Conservation (phyloP, 30 jellyfish, hydroid and myxozoan genomes). For the Turritopsis rubra region DNA sequence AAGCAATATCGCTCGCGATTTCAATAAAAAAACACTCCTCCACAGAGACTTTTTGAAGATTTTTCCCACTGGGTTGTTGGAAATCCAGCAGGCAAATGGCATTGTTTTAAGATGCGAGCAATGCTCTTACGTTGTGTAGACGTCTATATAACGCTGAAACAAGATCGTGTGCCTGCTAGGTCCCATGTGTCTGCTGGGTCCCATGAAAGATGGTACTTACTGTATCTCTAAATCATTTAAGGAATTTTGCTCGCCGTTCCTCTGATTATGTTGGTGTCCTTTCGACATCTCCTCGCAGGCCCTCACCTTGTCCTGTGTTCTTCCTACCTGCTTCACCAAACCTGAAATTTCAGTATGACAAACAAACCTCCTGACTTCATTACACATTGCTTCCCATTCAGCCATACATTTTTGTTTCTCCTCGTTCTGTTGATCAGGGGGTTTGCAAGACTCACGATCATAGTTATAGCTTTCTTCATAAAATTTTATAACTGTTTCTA, state of each 20-base stretch:
- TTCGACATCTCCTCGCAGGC: background rate
- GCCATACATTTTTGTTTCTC: background rate
- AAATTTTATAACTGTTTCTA: background rate
- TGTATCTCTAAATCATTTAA: background rate
- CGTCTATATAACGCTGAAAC: too few relatives aligned
- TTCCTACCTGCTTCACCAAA: background rate
- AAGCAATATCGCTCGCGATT: too few relatives aligned
- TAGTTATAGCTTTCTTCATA: constrained; percentile 2
- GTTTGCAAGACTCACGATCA: background rate
- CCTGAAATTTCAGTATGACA: background rate
- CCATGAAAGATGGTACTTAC: background rate
- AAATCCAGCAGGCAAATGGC: too few relatives aligned
- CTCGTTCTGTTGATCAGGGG: background rate
- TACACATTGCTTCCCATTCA: constrained; percentile 1
- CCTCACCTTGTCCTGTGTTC: background rate
- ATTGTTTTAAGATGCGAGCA: too few relatives aligned
- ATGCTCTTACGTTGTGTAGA: too few relatives aligned
- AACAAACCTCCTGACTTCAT: background rate
- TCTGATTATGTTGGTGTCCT: too few relatives aligned
- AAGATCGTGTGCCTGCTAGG: too few relatives aligned
- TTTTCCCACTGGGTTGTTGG: too few relatives aligned
- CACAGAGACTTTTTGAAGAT: too few relatives aligned
- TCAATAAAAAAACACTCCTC: too few relatives aligned
- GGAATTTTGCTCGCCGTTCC: background rate
- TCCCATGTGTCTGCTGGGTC: too few relatives aligned